These are phyloP conservation scores for Montipora capricornis DNA, from an alignment of 64 coral and sea anemone genomes.

Conservation along the genomic window DNA sequence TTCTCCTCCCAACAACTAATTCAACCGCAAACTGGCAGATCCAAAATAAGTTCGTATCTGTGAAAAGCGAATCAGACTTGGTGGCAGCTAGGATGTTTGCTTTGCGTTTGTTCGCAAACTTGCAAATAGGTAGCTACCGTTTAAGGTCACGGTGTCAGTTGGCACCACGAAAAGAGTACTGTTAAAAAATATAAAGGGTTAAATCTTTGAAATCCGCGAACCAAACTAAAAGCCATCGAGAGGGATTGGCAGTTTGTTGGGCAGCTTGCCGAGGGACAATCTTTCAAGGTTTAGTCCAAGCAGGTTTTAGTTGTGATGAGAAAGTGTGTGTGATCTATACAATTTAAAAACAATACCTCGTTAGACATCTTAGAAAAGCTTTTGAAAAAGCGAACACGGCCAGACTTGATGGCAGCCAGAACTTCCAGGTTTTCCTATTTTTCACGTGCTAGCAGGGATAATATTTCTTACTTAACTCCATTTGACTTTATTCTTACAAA, in stretches of 20 bases:
- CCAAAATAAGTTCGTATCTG: not conserved
- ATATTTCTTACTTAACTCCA: not conserved
- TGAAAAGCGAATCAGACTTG: not conserved
- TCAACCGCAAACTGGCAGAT: not conserved
- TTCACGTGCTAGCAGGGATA: not conserved
- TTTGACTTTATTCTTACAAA: not conserved
- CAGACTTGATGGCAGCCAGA: not conserved
- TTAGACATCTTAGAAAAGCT: not conserved
- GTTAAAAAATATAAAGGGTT: no score
- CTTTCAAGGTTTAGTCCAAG: not conserved
- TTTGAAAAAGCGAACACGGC: not conserved
- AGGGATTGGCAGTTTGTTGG: no score
- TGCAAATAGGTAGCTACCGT: not conserved
- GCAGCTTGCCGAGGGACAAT: not conserved
- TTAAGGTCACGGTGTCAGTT: no score
- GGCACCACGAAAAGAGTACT: no score
- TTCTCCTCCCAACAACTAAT: constrained; percentile 17
- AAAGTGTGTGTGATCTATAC: not conserved
- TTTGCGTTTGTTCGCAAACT: not conserved
- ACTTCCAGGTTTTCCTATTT: no score
- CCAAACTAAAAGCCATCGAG: no score
- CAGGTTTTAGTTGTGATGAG: not conserved
- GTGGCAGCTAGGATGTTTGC: not conserved
- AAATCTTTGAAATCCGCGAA: no score
- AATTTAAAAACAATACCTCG: not conserved